Base-by-base conservation (phyloP, 1,140 invertebrate species). In the Camponotus vicinus region DNA sequence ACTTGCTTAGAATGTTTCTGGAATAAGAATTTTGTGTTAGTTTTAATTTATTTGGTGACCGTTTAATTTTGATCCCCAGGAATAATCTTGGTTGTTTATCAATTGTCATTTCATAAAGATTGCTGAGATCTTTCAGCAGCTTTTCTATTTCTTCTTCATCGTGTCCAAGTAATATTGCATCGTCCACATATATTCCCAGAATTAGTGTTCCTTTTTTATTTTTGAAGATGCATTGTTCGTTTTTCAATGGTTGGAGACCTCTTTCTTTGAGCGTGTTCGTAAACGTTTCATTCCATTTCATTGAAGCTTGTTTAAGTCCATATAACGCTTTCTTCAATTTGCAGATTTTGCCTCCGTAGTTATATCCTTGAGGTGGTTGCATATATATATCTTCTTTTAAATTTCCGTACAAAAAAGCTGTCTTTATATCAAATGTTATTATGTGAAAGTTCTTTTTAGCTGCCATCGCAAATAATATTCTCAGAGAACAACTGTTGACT, bases 151-250 rank as follows among this genome's bases (percentile, higher is more conserved):
- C 2, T 32, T 45, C 21, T 61, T 37, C 2, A 82, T 82, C 37
- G 1, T 82, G 21, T 70, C 18, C 4, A 8, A 82, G 2, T 11
- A 82, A 8, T 6, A 82, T 42, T 27, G 49, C 66, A 32, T 82
- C 52, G 3, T 82, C 66, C 18, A 82, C 66, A 27, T 82, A 70
- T 15, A 67, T 8, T n/a, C 18, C 34, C 37, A 67, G 21, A 34
- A 40, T 67, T 9, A 67, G 15, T n/a, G 34, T 67, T 8, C 64
- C 37, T 15, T 67, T 34, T 8, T 40, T 15, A 8, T 37, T 0
- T n/a, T 37, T 67, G 64, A 32, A 21, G 21, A 21, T 21, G 21
- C 21, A 67, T 15, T 67, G 64, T 67, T 67, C 64, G 9, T 15
- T n/a, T 8, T 67, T 67, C 3, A 67, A 34, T 67, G 37, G 32